A percentile compares a stretch with the other conserved stretches of the same genome.
These are phyloP conservation scores for Hydrozoanthus tunicans DNA, from an alignment of 64 coral and sea anemone species.

Conservation along the genomic window DNA sequence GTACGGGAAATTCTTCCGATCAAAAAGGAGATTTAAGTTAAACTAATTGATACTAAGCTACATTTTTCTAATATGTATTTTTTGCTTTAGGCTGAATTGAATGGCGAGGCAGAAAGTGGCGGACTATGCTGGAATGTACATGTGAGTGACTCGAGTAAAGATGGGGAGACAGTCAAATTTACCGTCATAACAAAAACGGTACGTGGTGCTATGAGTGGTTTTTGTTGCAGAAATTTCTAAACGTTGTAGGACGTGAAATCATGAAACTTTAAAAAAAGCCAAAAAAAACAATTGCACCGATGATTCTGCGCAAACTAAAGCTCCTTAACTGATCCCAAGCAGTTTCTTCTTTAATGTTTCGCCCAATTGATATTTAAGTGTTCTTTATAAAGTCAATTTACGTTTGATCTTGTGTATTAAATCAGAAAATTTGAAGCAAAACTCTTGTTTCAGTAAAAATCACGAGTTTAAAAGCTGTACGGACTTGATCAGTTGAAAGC, in stretches of 20 bases:
- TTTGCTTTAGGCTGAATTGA: conserved; percentile 31
- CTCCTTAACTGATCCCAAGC: no score
- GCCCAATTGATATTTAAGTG: no score
- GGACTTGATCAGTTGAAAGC: not conserved
- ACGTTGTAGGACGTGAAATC: not conserved
- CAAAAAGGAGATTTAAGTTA: not conserved
- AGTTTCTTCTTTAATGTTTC: no score
- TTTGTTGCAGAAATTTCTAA: not conserved
- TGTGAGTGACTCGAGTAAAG: conserved; percentile 52
- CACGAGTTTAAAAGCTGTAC: not conserved
- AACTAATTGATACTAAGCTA: not conserved
- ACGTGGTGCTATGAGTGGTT: not conserved
- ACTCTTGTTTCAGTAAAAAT: not conserved
- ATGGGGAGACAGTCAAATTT: conserved; percentile 47
- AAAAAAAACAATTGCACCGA: no score
- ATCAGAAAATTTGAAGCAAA: no score
- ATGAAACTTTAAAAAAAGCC: not conserved
- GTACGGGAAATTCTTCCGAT: not conserved
- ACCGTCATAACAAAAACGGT: conserved; percentile 63
- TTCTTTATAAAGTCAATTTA: no score
- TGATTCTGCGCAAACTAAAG: no score
- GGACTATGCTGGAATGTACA: conserved; percentile 36
- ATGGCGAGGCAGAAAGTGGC: conserved; percentile 12
- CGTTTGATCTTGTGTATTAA: no score
- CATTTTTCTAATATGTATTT: not conserved